phyloP scores from a whole-genome alignment of 2,113 vertebrate species.

The Crotophaga sulcirostris region DNA sequence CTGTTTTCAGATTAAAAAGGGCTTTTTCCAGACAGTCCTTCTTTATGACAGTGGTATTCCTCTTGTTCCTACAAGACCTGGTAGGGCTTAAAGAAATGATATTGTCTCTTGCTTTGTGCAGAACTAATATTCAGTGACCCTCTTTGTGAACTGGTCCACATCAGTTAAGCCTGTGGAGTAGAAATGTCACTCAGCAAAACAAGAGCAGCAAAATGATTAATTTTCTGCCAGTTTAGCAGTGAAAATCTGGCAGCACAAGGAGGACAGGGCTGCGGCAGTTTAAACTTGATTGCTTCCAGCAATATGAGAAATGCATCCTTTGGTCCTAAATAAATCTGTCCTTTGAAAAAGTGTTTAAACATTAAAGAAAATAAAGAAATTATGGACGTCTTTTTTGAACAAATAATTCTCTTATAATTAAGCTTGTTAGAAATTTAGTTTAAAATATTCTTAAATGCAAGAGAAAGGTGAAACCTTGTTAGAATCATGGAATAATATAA shows the following conservation, averaged over 20 bases:
- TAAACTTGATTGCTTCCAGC: background rate
- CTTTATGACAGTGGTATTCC: background rate
- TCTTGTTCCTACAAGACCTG: background rate
- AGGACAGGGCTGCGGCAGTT: background rate
- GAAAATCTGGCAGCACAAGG: background rate
- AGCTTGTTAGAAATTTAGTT: background rate
- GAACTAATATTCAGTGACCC: background rate
- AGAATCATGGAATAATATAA: too few relatives aligned
- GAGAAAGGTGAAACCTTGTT: background rate
- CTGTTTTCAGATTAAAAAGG: background rate
- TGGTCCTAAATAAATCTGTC: background rate
- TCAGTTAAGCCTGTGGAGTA: background rate
- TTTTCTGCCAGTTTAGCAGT: background rate
- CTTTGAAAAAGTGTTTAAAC: background rate
- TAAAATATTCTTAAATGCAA: background rate
- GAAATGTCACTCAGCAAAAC: background rate
- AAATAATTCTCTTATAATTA: background rate
- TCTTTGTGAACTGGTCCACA: background rate
- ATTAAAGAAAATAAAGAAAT: background rate
- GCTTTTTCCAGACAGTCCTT: background rate
- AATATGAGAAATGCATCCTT: background rate
- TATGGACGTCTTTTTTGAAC: background rate
- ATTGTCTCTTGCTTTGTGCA: background rate
- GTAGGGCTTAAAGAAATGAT: background rate
- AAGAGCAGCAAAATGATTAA: background rate